Base-by-base conservation (phyloP, 2,113 vertebrate genomes). In the Tyto alba region DNA sequence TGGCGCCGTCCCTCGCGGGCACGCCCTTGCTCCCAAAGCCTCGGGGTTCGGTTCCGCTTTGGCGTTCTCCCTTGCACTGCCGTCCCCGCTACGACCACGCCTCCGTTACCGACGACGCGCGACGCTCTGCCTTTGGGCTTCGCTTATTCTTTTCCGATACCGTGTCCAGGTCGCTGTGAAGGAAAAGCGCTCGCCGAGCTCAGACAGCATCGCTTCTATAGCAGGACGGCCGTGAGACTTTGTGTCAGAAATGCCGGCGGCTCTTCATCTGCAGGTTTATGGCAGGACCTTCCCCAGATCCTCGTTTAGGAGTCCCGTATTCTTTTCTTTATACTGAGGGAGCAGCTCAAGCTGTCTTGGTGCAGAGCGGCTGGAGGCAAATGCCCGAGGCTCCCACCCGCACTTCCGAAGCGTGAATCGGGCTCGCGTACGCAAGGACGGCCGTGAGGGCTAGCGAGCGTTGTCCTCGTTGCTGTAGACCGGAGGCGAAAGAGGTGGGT, bases 351-450 rank as follows among this genome's bases (percentile, higher is more conserved):
- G 43, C 48, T 27, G 19, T 72, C 57, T 85, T 2, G 3, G 40
- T 48, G 26, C 0, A 0, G 47, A 48, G 43, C 8, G 10, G 57
- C 62, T 14, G 40, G 25, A 68, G 60, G n/a, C 3, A 8, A 63
- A 26, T 2, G 9, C 6, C 25, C 0, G 0, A 36, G 64, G 14
- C 22, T 79, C 6, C 18, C 20, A 2, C 1, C 3, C 0, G 1
- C 3, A 8, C 30, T 53, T 89, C 1, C 0, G 4, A 57, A 45
- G 57, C 4, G 0, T 16, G 19, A 48, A 13, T 17, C 9, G 55
- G 59, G 30, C 50, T 94, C 1, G 0, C 1, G 13, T n/a, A 25
- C 13, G 0, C 0, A 2, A 47, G 41, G 48, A 45, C 38, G 32
- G n/a, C 41, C 22, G 7, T 1, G 16, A 48, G 18, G 45, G 34